Base-by-base conservation (phyloP, 1,140 invertebrate genomes). In the Kradibia gibbosae region DNA sequence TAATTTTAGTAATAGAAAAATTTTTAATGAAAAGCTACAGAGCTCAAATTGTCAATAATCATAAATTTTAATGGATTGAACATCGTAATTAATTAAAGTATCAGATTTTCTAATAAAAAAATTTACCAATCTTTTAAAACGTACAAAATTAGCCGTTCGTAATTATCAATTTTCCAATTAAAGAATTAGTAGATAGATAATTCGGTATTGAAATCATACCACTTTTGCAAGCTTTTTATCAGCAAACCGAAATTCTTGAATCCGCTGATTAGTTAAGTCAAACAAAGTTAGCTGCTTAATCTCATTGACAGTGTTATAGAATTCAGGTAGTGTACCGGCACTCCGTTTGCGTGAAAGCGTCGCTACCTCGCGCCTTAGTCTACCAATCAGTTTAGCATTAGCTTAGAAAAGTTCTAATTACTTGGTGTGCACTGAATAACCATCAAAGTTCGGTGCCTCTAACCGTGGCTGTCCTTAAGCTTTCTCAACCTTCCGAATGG, bases 261-360 rank as follows among this genome's bases (percentile, higher is more conserved):
- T 78, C 22, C 22, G 78, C 80, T 84, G 87, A 87, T 87, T 87
- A 83, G 86, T 78, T 71, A 45, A 75, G 78, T 77, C 83, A 83
- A 88, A 88, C 87, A 84, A 86, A 87, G 86, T 88, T 88, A 85
- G 80, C 39, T 81, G 70, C 83, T 85, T 88, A 88, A 88, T 88
- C 85, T 87, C 78, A 84, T 88, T 88, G 85, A 57, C 62, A 3
- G 48, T 81, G 45, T 85, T 84, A 70, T 82, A 80, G 78, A 88
- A 88, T 88, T 86, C 85, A 83, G 83, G 82, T 71, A 22, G 77
- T 39, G 25, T 25, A 25, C 28, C 0, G 5, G 62, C 3, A 20
- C 75, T 31, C 39, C 28, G 65, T 13, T 2, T 17, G 31, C 11
- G 5, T 25, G 42, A 17, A 62, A 62, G 15, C 31, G 34, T 42